Percentiles rank a stretch among this genome's conserved stretches.
These are phyloP conservation scores for Sarcophaga carnaria DNA, from an alignment of 2,888 invertebrate genomes.

Conservation along the genomic window DNA sequence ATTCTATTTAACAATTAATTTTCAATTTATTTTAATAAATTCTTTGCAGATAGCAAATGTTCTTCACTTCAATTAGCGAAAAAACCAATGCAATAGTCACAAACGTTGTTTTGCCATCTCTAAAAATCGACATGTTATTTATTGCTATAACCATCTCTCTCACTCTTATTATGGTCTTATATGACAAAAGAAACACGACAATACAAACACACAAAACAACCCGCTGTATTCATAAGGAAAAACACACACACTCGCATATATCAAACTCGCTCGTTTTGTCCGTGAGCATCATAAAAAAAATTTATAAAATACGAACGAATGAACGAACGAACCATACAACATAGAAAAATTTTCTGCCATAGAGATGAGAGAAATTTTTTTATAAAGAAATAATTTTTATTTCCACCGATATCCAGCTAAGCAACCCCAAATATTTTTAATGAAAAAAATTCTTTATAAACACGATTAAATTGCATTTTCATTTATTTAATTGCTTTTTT, in stretches of 20 bases:
- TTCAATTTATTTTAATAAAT: neutral
- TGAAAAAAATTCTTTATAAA: constrained; percentile 44
- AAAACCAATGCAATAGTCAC: neutral
- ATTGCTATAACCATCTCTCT: constrained; percentile 63
- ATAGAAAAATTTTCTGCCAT: constrained; percentile 60
- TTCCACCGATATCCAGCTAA: constrained; percentile 68
- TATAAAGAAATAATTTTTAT: constrained; percentile 60
- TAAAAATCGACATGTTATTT: constrained; percentile 64
- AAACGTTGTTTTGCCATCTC: constrained; percentile 68
- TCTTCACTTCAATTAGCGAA: neutral
- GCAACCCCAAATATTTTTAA: constrained; percentile 24
- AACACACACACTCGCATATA: constrained; percentile 57
- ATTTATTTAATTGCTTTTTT: constrained; percentile 63
- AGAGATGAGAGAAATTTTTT: constrained; percentile 69
- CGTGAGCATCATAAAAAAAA: constrained; percentile 64
- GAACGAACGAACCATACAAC: constrained; percentile 30
- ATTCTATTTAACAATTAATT: neutral
- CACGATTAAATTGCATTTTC: constrained; percentile 32
- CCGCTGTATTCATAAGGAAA: constrained; percentile 39
- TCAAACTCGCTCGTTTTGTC: constrained; percentile 61
- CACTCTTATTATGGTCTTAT: constrained; percentile 24
- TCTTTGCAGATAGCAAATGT: neutral
- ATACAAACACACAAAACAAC: constrained; percentile 43
- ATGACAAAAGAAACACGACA: constrained; percentile 55
- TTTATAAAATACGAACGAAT: constrained; percentile 59